These are phyloP conservation scores for Cheumatopsyche charites DNA, from an alignment of 1,140 invertebrate species.

Conservation along the genomic window DNA sequence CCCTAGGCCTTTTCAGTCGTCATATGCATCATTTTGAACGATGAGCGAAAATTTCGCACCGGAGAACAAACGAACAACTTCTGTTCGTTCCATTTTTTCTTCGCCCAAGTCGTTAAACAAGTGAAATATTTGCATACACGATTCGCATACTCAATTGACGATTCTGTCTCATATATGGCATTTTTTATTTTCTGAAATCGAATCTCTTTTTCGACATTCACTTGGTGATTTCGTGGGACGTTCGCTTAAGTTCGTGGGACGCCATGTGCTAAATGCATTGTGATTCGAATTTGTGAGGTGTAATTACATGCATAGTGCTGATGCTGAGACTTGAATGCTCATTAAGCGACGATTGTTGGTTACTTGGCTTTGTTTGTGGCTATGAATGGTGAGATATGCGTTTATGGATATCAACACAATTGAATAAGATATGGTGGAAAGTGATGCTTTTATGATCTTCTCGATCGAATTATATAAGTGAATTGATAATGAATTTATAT, in stretches of 20 bases:
- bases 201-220: neutral
- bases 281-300: conserved; percentile 1
- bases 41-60: too few relatives aligned
- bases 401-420: too few relatives aligned
- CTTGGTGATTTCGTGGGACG: neutral
- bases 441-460: too few relatives aligned
- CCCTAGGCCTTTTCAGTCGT: too few relatives aligned
- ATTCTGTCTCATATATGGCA: neutral
- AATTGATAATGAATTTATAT: neutral
- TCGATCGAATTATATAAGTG: neutral
- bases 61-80: neutral
- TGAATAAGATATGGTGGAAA: too few relatives aligned
- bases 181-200: neutral
- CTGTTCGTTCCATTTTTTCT: neutral
- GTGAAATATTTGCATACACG: conserved; percentile 17
- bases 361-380: neutral
- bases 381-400: too few relatives aligned
- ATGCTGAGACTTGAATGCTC: neutral
- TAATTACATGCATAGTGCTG: conserved; percentile 1
- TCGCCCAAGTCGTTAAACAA: conserved; percentile 16
- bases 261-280: neutral
- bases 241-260: conserved; percentile 1
- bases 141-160: conserved; percentile 7
- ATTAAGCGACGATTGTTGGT: conserved; percentile 14
- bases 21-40: too few relatives aligned